phyloP scores from a whole-genome alignment of 1,140 invertebrate genomes.

The Ptiloglossa arizonensis region DNA sequence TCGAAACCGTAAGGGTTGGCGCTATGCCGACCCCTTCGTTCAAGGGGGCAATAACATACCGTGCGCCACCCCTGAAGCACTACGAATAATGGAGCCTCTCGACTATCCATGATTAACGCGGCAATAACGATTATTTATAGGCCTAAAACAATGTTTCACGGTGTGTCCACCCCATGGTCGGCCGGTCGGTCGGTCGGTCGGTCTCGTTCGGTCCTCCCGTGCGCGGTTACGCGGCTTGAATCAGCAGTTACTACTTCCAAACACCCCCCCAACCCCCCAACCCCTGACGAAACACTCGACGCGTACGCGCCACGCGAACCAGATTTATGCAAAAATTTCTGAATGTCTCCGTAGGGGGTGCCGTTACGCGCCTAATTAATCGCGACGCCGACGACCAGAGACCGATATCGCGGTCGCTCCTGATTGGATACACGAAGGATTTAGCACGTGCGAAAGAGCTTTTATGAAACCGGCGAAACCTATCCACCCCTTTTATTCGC shows the following conservation, averaged over 20 bases:
- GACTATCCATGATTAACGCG: constrained; percentile 78
- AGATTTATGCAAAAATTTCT: constrained; percentile 67
- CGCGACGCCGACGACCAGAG: constrained; percentile 22
- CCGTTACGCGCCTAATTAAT: constrained; percentile 64
- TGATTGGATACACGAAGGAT: constrained; percentile 63
- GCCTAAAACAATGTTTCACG: constrained; percentile 78
- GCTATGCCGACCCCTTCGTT: constrained; percentile 63
- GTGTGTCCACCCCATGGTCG: constrained; percentile 70
- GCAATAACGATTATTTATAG: constrained; percentile 80
- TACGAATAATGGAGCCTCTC: constrained; percentile 76
- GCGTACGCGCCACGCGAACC: constrained; percentile 12
- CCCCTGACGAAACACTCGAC: background rate
- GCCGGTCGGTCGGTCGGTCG: constrained; percentile 3
- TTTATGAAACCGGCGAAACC: constrained; percentile 51
- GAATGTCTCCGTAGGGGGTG: constrained; percentile 63
- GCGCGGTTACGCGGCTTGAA: constrained; percentile 54
- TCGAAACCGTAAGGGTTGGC: constrained; percentile 70
- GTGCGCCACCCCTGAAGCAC: constrained; percentile 60
- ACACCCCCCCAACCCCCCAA: background rate
- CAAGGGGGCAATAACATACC: constrained; percentile 76
- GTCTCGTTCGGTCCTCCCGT: constrained; percentile 29
- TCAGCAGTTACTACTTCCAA: constrained; percentile 66
- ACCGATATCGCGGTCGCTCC: constrained; percentile 40
- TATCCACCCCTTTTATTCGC: constrained; percentile 15
- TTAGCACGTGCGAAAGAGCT: constrained; percentile 55